A percentile compares a stretch with the other conserved stretches of the same genome.
phyloP scores from a whole-genome alignment of 2,888 invertebrate genomes.

The Pterostichus madidus region DNA sequence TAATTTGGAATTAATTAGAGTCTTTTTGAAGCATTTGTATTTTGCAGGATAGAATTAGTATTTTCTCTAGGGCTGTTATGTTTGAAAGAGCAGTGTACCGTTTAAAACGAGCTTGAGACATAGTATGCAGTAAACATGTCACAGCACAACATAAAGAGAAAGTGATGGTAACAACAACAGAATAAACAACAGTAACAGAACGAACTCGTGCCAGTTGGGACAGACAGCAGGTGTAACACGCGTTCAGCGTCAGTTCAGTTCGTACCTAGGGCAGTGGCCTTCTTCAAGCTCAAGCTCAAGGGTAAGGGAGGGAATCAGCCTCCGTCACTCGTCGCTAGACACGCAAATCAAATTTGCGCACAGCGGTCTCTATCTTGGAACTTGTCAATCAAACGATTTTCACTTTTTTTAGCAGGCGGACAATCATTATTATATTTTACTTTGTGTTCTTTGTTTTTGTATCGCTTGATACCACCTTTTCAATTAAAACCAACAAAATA shows the following conservation, averaged over 20 bases:
- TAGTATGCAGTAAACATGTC: slow-evolving; percentile 46
- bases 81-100: neutral
- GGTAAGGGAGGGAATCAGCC: slow-evolving; percentile 6
- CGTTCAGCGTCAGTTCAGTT: slow-evolving; percentile 51
- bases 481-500: neutral
- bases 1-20: too few relatives aligned
- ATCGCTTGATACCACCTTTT: neutral
- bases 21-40: too few relatives aligned
- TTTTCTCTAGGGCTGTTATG: neutral
- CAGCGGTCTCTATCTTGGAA: slow-evolving; percentile 40
- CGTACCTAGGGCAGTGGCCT: slow-evolving; percentile 63
- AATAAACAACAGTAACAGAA: slow-evolving; percentile 68
- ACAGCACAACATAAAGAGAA: slow-evolving; percentile 60
- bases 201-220: slow-evolving; percentile 80
- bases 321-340: neutral
- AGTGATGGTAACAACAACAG: slow-evolving; percentile 54
- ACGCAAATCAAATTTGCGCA: slow-evolving; percentile 25
- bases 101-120: slow-evolving; percentile 23
- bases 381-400: slow-evolving; percentile 26
- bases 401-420: slow-evolving; percentile 1
- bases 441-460: neutral
- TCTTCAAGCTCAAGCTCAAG: slow-evolving; percentile 48
- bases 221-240: slow-evolving; percentile 74
- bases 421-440: neutral
- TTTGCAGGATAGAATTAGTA: too few relatives aligned